Evolutionary conservation across 2,888 invertebrate species (phyloP).

Genomic region (Platycheirus rosarum): DNA sequence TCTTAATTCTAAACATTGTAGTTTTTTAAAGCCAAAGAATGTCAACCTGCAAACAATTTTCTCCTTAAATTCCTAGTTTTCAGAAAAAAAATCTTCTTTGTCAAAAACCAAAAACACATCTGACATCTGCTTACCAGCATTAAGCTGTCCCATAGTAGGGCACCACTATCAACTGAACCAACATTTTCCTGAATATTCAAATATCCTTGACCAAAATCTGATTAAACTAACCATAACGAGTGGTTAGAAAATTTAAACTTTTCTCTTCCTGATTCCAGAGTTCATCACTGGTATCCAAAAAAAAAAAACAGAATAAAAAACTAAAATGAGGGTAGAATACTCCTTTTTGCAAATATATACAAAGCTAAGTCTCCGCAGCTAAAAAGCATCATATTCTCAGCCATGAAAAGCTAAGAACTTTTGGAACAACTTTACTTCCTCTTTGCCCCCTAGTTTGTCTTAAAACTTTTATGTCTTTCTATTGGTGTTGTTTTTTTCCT

Average conservation of each 20-base stretch:
- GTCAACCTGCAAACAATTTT: too few species aligned
- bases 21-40: too few species aligned
- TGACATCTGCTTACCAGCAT: too few species aligned
- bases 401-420: constrained; percentile 56
- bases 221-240: constrained; percentile 71
- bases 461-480: constrained; percentile 57
- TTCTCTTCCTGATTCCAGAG: constrained; percentile 36
- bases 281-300: too few species aligned
- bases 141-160: neutral
- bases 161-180: neutral
- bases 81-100: neutral
- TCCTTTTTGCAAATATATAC: constrained; percentile 4
- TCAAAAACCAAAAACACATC: neutral
- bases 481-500: neutral
- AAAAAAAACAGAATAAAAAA: constrained; percentile 6
- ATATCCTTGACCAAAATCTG: constrained; percentile 72
- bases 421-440: constrained; percentile 53
- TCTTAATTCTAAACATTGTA: too few species aligned
- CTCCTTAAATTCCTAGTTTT: too few species aligned
- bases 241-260: constrained; percentile 65
- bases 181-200: constrained; percentile 57
- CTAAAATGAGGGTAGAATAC: neutral
- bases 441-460: constrained; percentile 39
- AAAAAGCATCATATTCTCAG: constrained; percentile 23
- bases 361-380: constrained; percentile 6